These are phyloP conservation scores for Nilaparvata lugens DNA, from an alignment of 1,140 invertebrate species.

Conservation along the genomic window DNA sequence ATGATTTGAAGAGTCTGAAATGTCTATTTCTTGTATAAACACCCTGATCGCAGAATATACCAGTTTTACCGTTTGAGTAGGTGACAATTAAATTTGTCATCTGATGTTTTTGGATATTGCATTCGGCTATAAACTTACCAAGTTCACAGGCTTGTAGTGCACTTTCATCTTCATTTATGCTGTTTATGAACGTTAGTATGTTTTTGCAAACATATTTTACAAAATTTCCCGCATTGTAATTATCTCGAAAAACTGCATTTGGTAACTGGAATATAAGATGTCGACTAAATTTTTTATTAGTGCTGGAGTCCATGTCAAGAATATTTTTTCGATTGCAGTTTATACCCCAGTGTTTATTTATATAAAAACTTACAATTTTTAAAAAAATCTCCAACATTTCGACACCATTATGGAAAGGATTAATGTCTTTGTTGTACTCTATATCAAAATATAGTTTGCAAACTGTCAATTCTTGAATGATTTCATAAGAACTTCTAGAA, in stretches of 20 bases:
- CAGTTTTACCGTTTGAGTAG: slow-evolving; percentile 32
- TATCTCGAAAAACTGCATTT: slow-evolving; percentile 44
- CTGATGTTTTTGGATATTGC: slow-evolving; percentile 6
- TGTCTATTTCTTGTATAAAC: slow-evolving; percentile 62
- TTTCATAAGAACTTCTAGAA: slow-evolving; percentile 46
- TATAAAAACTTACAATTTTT: slow-evolving; percentile 37
- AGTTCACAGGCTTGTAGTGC: slow-evolving; percentile 32
- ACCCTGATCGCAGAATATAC: slow-evolving; percentile 47
- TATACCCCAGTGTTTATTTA: slow-evolving; percentile 38
- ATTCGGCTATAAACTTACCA: slow-evolving; percentile 22
- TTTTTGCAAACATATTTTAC: slow-evolving; percentile 40
- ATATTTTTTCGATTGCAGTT: slow-evolving; percentile 36
- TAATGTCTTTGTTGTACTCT: slow-evolving; percentile 44
- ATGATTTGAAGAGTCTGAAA: slow-evolving; percentile 52
- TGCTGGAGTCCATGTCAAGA: slow-evolving; percentile 51
- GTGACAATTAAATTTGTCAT: slow-evolving; percentile 31
- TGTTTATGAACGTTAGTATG: slow-evolving; percentile 26
- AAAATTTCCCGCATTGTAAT: slow-evolving; percentile 46
- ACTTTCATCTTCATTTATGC: slow-evolving; percentile 26
- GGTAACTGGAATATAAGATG: slow-evolving; percentile 52
- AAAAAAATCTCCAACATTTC: slow-evolving; percentile 47
- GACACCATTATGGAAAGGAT: slow-evolving; percentile 40
- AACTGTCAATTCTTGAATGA: slow-evolving; percentile 46
- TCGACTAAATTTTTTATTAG: slow-evolving; percentile 49
- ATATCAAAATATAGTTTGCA: slow-evolving; percentile 61